Percentiles rank a stretch among this genome's conserved stretches.
phyloP scores from a whole-genome alignment of 2,888 invertebrate species.

The Willowsia nigromaculata region DNA sequence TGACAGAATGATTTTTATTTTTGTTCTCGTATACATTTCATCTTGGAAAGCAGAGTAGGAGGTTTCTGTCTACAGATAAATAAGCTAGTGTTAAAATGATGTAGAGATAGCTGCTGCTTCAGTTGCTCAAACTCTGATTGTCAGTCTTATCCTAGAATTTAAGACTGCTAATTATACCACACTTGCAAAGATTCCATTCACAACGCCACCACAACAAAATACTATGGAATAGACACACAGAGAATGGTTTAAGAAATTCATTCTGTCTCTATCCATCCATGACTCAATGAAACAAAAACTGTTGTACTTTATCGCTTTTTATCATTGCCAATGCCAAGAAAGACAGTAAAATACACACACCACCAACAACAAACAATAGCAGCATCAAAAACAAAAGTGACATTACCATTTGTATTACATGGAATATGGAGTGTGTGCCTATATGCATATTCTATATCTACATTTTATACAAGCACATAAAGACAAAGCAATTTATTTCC shows the following conservation, averaged over 20 bases:
- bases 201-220: background rate
- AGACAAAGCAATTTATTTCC: conserved; percentile 1
- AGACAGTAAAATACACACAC: background rate
- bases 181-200: background rate
- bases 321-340: conserved; percentile 27
- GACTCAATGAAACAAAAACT: background rate
- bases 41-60: background rate
- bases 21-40: background rate
- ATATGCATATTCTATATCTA: background rate
- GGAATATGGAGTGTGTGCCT: background rate
- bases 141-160: background rate
- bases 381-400: background rate
- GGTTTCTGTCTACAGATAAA: too few species aligned
- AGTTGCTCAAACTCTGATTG: background rate
- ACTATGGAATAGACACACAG: background rate
- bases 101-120: background rate
- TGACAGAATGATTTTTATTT: background rate
- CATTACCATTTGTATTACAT: background rate
- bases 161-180: background rate
- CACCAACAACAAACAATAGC: background rate
- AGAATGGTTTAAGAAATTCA: background rate
- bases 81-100: background rate
- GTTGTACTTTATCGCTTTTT: background rate
- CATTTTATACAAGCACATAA: background rate
- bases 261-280: background rate